phyloP scores from a whole-genome alignment of 2,113 vertebrate species.

The Gobiocypris rarus region DNA sequence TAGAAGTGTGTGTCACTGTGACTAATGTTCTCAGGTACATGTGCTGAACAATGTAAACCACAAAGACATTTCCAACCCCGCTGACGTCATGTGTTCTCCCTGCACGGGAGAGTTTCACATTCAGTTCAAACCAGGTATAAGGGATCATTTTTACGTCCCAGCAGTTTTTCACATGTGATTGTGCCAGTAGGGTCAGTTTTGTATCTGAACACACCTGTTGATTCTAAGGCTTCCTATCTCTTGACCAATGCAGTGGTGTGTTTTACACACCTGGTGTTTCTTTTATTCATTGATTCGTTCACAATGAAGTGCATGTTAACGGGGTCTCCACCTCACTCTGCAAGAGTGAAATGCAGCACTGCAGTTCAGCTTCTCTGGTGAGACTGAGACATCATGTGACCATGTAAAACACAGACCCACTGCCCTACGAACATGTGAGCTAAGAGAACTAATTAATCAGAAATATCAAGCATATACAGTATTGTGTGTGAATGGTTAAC shows the following conservation, averaged over 20 bases:
- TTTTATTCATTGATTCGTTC: slow-evolving; percentile 24
- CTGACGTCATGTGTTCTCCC: slow-evolving; percentile 56
- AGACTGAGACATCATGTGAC: not conserved
- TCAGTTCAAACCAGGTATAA: not conserved
- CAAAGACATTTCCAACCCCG: slow-evolving; percentile 64
- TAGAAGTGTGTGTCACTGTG: slow-evolving; percentile 75
- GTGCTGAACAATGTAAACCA: slow-evolving; percentile 77
- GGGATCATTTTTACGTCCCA: not conserved
- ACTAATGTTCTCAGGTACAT: slow-evolving; percentile 74
- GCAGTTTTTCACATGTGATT: not conserved
- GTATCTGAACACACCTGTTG: slow-evolving; percentile 31
- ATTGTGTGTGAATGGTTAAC: slow-evolving; percentile 11
- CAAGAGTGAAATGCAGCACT: slow-evolving; percentile 13
- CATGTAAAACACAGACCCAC: not conserved
- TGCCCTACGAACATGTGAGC: not conserved
- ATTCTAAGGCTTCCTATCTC: not conserved
- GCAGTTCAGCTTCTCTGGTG: not conserved
- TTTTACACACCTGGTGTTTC: slow-evolving; percentile 4
- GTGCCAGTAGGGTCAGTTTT: slow-evolving; percentile 6
- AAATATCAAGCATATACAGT: not conserved
- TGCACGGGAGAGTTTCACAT: not conserved
- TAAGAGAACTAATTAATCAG: not conserved
- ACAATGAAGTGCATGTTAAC: not conserved
- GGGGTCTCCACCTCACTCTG: not conserved
- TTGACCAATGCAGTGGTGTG: slow-evolving; percentile 18